Percentiles rank a stretch among this genome's conserved stretches.
Evolutionary conservation across 2,113 vertebrate species (phyloP).

Genomic region (Euleptes europaea): DNA sequence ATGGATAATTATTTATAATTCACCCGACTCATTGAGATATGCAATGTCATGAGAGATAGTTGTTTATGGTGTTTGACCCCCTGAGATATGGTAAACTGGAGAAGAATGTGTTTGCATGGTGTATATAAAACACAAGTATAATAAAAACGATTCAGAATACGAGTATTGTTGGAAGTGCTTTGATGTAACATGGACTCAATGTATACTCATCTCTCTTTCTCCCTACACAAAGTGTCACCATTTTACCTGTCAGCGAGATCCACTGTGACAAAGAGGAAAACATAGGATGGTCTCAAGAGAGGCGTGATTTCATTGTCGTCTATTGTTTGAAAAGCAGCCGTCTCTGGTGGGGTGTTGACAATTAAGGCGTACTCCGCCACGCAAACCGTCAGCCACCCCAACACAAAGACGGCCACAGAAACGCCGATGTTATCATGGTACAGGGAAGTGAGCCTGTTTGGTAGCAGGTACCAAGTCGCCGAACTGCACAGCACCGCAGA

Average conservation of each 20-base stretch:
- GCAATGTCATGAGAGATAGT: too few species aligned
- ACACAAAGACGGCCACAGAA: slow-evolving; percentile 83
- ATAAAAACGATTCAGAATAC: neutral
- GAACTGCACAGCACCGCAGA: slow-evolving; percentile 89
- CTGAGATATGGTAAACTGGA: too few species aligned
- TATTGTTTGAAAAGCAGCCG: slow-evolving; percentile 93
- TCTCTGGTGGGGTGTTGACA: slow-evolving; percentile 92
- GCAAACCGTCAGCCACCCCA: too few species aligned
- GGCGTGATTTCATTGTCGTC: slow-evolving; percentile 94
- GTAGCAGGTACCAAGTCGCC: slow-evolving; percentile 94
- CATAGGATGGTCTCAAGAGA: slow-evolving; percentile 92
- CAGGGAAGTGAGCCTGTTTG: slow-evolving; percentile 82
- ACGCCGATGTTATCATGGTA: slow-evolving; percentile 80
- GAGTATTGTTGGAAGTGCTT: neutral
- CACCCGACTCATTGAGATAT: too few species aligned
- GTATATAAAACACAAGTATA: too few species aligned
- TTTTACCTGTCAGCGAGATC: slow-evolving; percentile 94
- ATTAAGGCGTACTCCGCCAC: slow-evolving; percentile 95
- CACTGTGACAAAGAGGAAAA: slow-evolving; percentile 89
- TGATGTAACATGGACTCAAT: neutral
- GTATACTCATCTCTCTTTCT: too few species aligned
- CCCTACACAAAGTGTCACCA: too few species aligned
- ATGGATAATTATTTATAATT: too few species aligned
- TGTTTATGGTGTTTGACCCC: too few species aligned
- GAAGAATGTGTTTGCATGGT: too few species aligned